Base-by-base conservation (phyloP, 2,113 vertebrate species). In the Cathartes aura region DNA sequence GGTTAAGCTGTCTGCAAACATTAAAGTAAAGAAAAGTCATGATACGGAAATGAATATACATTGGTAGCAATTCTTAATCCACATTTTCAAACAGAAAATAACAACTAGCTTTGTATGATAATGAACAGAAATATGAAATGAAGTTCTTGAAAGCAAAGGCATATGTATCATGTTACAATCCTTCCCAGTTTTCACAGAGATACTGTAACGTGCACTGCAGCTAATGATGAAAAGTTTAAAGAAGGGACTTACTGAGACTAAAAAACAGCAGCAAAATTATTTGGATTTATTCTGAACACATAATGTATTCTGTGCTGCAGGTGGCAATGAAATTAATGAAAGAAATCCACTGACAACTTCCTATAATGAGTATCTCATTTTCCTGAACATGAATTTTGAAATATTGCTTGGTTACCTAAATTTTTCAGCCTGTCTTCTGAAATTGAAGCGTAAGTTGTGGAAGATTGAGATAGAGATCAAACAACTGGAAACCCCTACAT, bases 21-120 rank as follows among this genome's bases (percentile, higher is more conserved):
- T 93, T 87, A 89, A 90, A 40, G 90, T 87, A 89, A 90, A 40
- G 90, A 94, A 87, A 93, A 92, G 30, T 19, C 27, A 59, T 90
- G 58, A 78, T n/a, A 74, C 3, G 9, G 23, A 82, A 86, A 89
- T 55, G 19, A 67, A 63, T 92, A 72, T 63, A 47, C n/a, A 87
- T 71, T 81, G 34, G n/a, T 24, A 90, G 15, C 71, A 86, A 94
- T 45, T 26, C 7, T 68, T 70, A 38, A 59, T 63, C 11, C 30
- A 74, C 10, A 43, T 81, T 76, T 96, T 66, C 80, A 78, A 81
- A n/a, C 12, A 48, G 34, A 81, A 76, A 85, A 91, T 73, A 60
- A 74, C 82, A 16, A 34, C 27, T 81, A 16, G 38, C 27, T 73
- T 92, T 48, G 40, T 18, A 78, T 55, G 48, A 19, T 53, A 56